Percentiles rank a stretch among this genome's conserved stretches.
Conservation (phyloP, 2,797 vertebrate genomes). For the Serranus cabrilla region DNA sequence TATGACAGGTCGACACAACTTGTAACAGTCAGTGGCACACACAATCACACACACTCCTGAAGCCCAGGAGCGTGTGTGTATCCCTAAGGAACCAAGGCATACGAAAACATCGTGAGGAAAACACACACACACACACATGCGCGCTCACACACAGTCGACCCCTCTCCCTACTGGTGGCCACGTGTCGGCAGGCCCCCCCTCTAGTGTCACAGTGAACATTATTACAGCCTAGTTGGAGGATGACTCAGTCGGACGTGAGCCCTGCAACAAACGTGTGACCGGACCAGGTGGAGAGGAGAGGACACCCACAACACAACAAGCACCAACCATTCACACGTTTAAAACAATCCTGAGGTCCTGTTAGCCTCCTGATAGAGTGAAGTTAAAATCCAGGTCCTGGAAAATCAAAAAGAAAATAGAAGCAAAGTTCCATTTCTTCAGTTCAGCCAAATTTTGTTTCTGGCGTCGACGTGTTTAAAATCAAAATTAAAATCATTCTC, state of each 20-base stretch:
- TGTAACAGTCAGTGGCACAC: conserved; percentile 88
- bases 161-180: conserved; percentile 46
- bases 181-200: conserved; percentile 51
- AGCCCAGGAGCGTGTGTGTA: conserved; percentile 58
- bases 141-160: conserved; percentile 36
- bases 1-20: conserved; percentile 78
- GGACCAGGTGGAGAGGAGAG: conserved; percentile 28
- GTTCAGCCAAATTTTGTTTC: conserved; percentile 49
- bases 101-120: conserved; percentile 67
- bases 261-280: conserved; percentile 50
- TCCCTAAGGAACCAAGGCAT: conserved; percentile 74
- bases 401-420: conserved; percentile 9
- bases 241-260: conserved; percentile 50
- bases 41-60: conserved; percentile 64
- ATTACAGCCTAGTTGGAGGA: conserved; percentile 71
- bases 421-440: conserved; percentile 26
- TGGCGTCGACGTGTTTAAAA: conserved; percentile 47
- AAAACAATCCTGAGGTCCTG: conserved; percentile 67
- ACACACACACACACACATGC: conserved; percentile 18
- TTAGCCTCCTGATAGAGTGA: conserved; percentile 40
- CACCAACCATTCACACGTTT: conserved; percentile 58
- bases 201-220: conserved; percentile 86
- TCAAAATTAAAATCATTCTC: conserved; percentile 49
- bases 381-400: conserved; percentile 48
- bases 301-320: conserved; percentile 28